A percentile compares a stretch with the other conserved stretches of the same genome.
phyloP scores from a whole-genome alignment of 1,140 invertebrate species.

The Ridgeia piscesae region DNA sequence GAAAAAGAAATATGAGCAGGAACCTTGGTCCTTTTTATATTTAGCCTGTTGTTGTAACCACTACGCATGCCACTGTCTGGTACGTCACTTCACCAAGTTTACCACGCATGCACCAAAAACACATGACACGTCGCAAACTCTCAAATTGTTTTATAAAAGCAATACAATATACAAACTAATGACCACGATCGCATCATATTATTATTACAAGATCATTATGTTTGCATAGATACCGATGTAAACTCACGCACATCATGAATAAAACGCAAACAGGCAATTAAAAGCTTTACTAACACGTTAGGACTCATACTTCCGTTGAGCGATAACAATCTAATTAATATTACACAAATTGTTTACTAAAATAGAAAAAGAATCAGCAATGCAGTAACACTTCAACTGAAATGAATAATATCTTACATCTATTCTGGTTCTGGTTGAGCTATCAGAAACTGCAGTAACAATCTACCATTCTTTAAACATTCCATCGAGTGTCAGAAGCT shows the following conservation, averaged over 20 bases:
- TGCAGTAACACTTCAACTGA: background rate
- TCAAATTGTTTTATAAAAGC: conserved; percentile 1
- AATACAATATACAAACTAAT: conserved; percentile 1
- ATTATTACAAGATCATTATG: conserved; percentile 1
- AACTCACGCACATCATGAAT: background rate
- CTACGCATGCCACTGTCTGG: too few species aligned
- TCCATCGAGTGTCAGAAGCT: background rate
- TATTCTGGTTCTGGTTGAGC: background rate
- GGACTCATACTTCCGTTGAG: background rate
- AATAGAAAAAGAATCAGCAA: background rate
- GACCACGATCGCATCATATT: background rate
- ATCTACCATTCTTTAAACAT: background rate
- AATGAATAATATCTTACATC: conserved; percentile 2
- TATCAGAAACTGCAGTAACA: background rate
- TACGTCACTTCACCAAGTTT: background rate
- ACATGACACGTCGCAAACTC: background rate
- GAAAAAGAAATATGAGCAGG: too few species aligned
- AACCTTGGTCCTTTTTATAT: too few species aligned
- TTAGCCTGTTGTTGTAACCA: too few species aligned
- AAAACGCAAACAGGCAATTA: background rate
- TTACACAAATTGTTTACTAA: background rate
- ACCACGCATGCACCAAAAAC: background rate
- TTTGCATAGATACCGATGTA: conserved; percentile 1
- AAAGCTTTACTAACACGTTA: background rate
- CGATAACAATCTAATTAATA: conserved; percentile 6